phyloP scores from a whole-genome alignment of 2,113 vertebrate species.

The Petaurus breviceps region DNA sequence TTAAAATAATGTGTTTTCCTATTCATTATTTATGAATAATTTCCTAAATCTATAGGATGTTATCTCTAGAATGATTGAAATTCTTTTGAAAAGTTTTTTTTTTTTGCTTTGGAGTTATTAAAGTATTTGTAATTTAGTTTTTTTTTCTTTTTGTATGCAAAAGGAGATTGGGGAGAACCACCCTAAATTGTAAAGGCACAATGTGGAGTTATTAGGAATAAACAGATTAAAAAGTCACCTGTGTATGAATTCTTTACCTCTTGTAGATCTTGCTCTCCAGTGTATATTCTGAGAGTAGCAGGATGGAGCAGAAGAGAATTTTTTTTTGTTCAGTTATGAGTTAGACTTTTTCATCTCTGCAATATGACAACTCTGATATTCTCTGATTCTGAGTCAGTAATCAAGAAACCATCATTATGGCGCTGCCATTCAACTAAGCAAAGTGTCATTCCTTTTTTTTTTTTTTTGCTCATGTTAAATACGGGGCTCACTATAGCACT shows the following conservation, averaged over 20 bases:
- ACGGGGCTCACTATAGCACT: not conserved
- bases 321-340: not conserved
- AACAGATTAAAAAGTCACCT: not conserved
- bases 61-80: not conserved
- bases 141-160: not conserved
- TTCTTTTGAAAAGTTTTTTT: not conserved
- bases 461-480: not conserved
- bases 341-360: not conserved
- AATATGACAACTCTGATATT: not conserved
- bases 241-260: not conserved
- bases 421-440: not conserved
- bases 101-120: not conserved
- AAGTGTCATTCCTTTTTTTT: not conserved
- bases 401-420: not conserved
- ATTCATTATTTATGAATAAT: not conserved
- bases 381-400: not conserved
- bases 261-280: not conserved
- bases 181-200: not conserved
- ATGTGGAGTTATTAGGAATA: not conserved
- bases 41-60: not conserved
- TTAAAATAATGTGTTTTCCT: not conserved
- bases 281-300: not conserved
- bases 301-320: not conserved
- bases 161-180: not conserved
- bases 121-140: not conserved